Evolutionary conservation across 2,888 invertebrate species (phyloP).

Genomic region (Lasioglossum villosulum): DNA sequence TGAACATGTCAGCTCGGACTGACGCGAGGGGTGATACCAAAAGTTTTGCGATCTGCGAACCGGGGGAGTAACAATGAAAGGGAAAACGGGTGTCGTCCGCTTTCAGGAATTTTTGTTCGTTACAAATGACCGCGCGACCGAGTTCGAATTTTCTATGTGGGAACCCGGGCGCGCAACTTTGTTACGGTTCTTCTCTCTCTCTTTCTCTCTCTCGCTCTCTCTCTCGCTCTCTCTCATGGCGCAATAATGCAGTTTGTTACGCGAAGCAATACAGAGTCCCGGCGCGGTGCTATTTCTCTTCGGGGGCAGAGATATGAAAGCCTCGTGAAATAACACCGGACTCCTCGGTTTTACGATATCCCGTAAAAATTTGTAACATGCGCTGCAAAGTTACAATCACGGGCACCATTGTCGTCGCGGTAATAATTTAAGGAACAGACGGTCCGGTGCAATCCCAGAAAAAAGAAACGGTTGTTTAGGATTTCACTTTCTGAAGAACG

Average conservation of each 20-base stretch:
- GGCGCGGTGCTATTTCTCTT: constrained; percentile 1
- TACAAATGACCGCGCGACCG: background rate
- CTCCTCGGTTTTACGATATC: constrained; percentile 25
- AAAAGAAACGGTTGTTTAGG: background rate
- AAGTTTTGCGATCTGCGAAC: background rate
- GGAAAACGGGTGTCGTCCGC: constrained; percentile 19
- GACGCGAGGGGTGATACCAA: background rate
- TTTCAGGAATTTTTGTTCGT: constrained; percentile 19
- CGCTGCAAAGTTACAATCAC: constrained; percentile 14
- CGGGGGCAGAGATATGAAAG: constrained; percentile 12
- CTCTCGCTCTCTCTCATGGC: background rate
- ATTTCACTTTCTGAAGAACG: background rate
- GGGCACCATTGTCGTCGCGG: background rate
- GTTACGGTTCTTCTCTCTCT: constrained; percentile 22
- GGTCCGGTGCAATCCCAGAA: background rate
- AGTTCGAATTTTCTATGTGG: constrained; percentile 7
- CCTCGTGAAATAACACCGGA: constrained; percentile 12
- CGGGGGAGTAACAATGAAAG: constrained; percentile 5
- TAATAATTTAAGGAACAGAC: background rate
- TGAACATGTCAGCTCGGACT: background rate
- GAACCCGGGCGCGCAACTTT: background rate
- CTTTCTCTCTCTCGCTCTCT: background rate
- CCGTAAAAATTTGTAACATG: constrained; percentile 38
- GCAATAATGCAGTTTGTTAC: constrained; percentile 40
- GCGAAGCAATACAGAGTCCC: constrained; percentile 22